Conservation (phyloP, 2,888 invertebrate genomes). For the Altica lythri region DNA sequence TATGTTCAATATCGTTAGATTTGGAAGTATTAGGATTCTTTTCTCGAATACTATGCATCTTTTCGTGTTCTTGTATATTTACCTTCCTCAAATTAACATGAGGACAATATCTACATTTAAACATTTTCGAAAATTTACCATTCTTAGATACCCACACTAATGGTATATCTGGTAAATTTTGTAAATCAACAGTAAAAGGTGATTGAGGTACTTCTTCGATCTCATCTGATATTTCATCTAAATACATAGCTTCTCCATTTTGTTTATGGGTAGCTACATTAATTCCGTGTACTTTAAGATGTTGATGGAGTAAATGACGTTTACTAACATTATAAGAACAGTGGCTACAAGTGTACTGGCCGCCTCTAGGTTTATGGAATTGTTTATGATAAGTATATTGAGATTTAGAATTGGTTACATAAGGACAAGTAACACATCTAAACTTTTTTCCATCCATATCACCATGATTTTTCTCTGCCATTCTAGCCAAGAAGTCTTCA, state of each 20-base stretch:
- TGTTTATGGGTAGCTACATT: constrained; percentile 57
- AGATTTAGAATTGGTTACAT: constrained; percentile 83
- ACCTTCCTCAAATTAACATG: constrained; percentile 80
- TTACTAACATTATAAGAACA: constrained; percentile 85
- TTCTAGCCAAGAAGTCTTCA: constrained; percentile 62
- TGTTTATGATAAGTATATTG: constrained; percentile 87
- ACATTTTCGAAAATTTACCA: constrained; percentile 78
- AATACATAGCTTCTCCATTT: constrained; percentile 45
- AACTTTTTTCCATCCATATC: constrained; percentile 67
- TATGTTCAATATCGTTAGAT: constrained; percentile 62
- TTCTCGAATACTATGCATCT: constrained; percentile 68
- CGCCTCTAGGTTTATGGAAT: constrained; percentile 75
- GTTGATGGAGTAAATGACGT: constrained; percentile 80
- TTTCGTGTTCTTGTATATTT: constrained; percentile 82
- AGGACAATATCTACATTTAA: constrained; percentile 83
- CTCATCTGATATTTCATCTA: constrained; percentile 50
- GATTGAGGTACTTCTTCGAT: constrained; percentile 47
- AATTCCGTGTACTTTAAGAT: constrained; percentile 76
- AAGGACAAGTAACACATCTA: constrained; percentile 80
- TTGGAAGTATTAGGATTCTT: constrained; percentile 46
- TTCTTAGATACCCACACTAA: constrained; percentile 77
- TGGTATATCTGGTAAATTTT: constrained; percentile 66
- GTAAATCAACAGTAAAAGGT: constrained; percentile 53
- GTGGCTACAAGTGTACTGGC: constrained; percentile 78
- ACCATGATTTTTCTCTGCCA: constrained; percentile 45